A percentile compares a stretch with the other conserved stretches of the same genome.
Evolutionary conservation across 2,113 vertebrate species (phyloP).

Genomic region (Saimiri boliviensis): DNA sequence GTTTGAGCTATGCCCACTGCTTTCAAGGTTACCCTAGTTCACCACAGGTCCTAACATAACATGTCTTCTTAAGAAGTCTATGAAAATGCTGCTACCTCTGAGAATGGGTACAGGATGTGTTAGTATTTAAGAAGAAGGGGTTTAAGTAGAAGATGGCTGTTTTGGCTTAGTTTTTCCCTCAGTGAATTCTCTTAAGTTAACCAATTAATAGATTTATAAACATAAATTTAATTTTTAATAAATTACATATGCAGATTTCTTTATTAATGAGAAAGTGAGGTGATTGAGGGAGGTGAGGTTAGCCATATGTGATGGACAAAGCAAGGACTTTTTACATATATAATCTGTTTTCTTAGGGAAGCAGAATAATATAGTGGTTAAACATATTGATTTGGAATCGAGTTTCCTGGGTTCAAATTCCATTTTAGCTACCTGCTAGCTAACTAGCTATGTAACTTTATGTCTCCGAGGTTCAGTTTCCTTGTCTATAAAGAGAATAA

Average conservation of each 20-base stretch:
- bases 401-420: slow-evolving; percentile 14
- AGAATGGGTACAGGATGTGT: not conserved
- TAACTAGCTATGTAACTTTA: not conserved
- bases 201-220: not conserved
- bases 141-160: not conserved
- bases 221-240: not conserved
- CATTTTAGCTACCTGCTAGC: not conserved
- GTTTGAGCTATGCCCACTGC: not conserved
- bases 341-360: not conserved
- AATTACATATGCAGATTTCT: not conserved
- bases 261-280: not conserved
- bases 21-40: not conserved
- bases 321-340: not conserved
- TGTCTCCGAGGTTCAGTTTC: not conserved
- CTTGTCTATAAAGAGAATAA: not conserved
- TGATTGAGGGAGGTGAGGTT: not conserved
- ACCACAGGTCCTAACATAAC: not conserved
- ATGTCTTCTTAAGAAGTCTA: not conserved
- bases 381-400: slow-evolving; percentile 12
- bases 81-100: not conserved
- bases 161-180: not conserved
- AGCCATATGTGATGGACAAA: not conserved
- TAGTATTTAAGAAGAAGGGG: not conserved
- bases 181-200: not conserved
- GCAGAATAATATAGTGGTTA: not conserved